Evolutionary conservation across 2,113 vertebrate species (phyloP).

Genomic region (Panurus biarmicus): DNA sequence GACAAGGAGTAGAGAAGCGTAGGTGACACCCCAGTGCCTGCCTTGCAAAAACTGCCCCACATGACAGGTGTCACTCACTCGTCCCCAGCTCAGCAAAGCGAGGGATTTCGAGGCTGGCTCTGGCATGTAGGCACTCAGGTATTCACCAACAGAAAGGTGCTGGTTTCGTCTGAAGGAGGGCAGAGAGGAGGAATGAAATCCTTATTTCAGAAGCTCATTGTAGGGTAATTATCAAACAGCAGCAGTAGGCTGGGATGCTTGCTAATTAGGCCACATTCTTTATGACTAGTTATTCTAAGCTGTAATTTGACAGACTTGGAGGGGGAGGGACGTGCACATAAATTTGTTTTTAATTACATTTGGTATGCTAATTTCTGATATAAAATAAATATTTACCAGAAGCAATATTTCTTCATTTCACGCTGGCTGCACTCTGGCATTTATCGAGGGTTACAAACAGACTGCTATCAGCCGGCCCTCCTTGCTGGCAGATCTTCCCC

Average conservation of each 20-base stretch:
- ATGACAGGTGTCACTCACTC: background rate
- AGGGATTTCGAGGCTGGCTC: background rate
- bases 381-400: conserved; percentile 83
- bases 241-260: conserved; percentile 49
- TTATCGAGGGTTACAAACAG: conserved; percentile 69
- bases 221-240: conserved; percentile 65
- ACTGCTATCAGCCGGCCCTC: conserved; percentile 17
- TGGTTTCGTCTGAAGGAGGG: background rate
- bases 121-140: background rate
- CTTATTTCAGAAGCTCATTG: conserved; percentile 59
- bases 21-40: background rate
- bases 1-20: fast-evolving
- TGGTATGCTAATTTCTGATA: conserved; percentile 85
- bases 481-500: background rate
- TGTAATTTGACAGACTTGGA: conserved; percentile 67
- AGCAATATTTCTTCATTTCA: conserved; percentile 83
- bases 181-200: background rate
- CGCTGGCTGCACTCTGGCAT: conserved; percentile 68
- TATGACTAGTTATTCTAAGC: conserved; percentile 68
- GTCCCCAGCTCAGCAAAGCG: background rate
- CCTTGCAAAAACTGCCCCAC: background rate
- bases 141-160: background rate
- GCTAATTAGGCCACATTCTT: conserved; percentile 72
- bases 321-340: conserved; percentile 37
- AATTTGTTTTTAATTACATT: conserved; percentile 83